Percentiles rank a stretch among this genome's conserved stretches.
Conservation (phyloP, 2,797 vertebrate genomes). For the Vespertilio murinus region DNA sequence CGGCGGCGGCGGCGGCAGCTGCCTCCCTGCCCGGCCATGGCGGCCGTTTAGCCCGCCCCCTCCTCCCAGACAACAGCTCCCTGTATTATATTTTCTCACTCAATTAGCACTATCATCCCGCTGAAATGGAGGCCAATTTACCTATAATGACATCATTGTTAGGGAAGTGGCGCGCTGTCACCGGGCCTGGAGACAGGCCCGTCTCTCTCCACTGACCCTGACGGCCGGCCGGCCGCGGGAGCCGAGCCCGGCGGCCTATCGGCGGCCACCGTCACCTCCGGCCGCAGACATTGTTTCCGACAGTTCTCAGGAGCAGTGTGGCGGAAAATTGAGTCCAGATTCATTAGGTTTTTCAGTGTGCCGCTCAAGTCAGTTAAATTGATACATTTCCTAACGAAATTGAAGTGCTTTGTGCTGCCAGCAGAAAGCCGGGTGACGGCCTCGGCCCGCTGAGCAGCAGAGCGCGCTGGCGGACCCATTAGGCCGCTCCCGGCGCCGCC, state of each 20-base stretch:
- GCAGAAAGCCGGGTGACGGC: conserved; percentile 99
- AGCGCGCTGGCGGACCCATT: conserved; percentile 99
- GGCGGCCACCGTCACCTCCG: conserved; percentile 91
- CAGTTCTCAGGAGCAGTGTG: conserved; percentile 98
- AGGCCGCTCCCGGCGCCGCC: conserved; percentile 97
- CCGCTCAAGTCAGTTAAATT: conserved; percentile 99
- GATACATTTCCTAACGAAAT: conserved; percentile 99
- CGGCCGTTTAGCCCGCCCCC: conserved; percentile 98
- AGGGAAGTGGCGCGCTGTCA: conserved; percentile 94
- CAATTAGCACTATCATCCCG: conserved; percentile 99
- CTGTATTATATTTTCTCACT: conserved; percentile 99
- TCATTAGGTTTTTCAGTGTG: conserved; percentile 99
- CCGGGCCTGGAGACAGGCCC: conserved; percentile 90
- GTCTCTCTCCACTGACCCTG: conserved; percentile 89
- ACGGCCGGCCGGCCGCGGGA: conserved; percentile 58
- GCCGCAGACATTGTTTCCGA: conserved; percentile 98
- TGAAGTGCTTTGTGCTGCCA: conserved; percentile 99
- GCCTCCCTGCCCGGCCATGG: conserved; percentile 98
- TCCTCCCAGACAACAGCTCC: conserved; percentile 98
- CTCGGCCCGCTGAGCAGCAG: conserved; percentile 99
- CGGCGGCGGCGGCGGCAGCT: conserved; percentile 99
- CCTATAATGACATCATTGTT: conserved; percentile 99
- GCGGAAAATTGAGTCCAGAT: conserved; percentile 99
- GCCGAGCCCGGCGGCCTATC: conserved; percentile 90
- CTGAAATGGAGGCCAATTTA: conserved; percentile 99